Evolutionary conservation across 2,888 invertebrate genomes (phyloP), one percentile per base, ranked within the genome.

Genomic region (Megamerina dolium): DNA sequence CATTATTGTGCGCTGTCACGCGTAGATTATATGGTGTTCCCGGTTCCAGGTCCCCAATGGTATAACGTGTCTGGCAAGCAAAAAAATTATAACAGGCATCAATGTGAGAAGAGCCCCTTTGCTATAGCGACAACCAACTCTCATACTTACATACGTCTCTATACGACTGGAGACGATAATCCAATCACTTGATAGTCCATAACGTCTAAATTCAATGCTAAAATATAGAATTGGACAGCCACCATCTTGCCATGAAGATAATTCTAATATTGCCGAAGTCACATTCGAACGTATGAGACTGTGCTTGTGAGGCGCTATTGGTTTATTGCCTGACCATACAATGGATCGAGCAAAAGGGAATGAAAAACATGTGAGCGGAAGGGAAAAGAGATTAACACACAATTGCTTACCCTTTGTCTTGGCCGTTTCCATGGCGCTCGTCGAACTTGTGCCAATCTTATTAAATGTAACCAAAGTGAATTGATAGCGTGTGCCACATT

Each of bases 141-240:
- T 8, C 62, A 53, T 45, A 66, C 69, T 57, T 67, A 66, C 66
- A 48, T 65, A 73, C 5, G 74, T 70, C 42, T 72, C 70, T 37
- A 75, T 70, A 56, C 75, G 73, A 53, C 74, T 76, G 5, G 76
- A 75, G 14, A 75, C 76, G 59, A 72, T 60, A 20, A 69, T 69
- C 70, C 70, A 71, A 48, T 70, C 68, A 36, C 57, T 60, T 0
- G 64, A 59, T 4, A 61, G 51, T 10, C 61, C 61, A 41, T 65
- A 58, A 12, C 60, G 58, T 29, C 61, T 63, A 26, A 68, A 71
- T 42, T 71, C 71, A n/a, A 71, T 65, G 19, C 69, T 66, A 35
- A 85, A 86, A 46, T 83, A 83, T 2, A 79, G 75, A 55, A 90
- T 83, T 0, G 86, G 82, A 63, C 90, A 91, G 30, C 87, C 87